Evolutionary conservation across 1,140 invertebrate genomes (phyloP).

Genomic region (Drosophila bifasciata): DNA sequence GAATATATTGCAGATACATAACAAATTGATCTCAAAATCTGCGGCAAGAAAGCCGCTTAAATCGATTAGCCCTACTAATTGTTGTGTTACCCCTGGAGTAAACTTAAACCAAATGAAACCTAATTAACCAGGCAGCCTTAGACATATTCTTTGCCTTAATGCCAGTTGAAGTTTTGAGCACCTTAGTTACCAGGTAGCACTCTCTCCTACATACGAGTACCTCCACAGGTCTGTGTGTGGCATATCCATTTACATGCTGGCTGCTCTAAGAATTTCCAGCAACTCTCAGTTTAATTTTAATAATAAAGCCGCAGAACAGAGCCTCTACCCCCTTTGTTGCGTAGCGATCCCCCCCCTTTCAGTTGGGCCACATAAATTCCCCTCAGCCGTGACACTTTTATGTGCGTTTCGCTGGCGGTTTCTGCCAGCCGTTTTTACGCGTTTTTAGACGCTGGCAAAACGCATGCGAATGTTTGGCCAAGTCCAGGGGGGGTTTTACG

Average conservation of each 20-base stretch:
- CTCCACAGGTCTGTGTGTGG: slow-evolving; percentile 21
- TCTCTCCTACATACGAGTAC: background rate
- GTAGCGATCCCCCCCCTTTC: slow-evolving; percentile 16
- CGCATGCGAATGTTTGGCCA: slow-evolving; percentile 60
- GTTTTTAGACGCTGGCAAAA: slow-evolving; percentile 47
- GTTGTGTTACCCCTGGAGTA: background rate
- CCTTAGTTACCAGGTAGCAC: too few relatives aligned
- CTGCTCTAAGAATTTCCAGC: slow-evolving; percentile 19
- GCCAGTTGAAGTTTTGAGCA: slow-evolving; percentile 23
- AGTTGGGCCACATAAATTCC: slow-evolving; percentile 62
- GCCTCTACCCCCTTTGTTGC: slow-evolving; percentile 17
- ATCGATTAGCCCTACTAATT: background rate
- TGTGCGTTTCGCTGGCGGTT: slow-evolving; percentile 65
- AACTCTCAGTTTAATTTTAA: slow-evolving; percentile 55
- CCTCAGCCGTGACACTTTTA: slow-evolving; percentile 72
- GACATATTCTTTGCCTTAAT: slow-evolving; percentile 9
- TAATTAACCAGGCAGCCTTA: slow-evolving; percentile 3
- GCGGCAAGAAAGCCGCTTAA: too few relatives aligned
- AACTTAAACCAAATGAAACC: background rate
- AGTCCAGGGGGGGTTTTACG: slow-evolving; percentile 32
- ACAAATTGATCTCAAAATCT: too few relatives aligned
- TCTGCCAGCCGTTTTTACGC: slow-evolving; percentile 51
- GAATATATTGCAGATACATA: too few relatives aligned
- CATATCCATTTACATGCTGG: slow-evolving; percentile 27
- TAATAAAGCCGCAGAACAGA: slow-evolving; percentile 51